Conservation (phyloP, 2,797 vertebrate species). For the Parotocinclus haroldoi region DNA sequence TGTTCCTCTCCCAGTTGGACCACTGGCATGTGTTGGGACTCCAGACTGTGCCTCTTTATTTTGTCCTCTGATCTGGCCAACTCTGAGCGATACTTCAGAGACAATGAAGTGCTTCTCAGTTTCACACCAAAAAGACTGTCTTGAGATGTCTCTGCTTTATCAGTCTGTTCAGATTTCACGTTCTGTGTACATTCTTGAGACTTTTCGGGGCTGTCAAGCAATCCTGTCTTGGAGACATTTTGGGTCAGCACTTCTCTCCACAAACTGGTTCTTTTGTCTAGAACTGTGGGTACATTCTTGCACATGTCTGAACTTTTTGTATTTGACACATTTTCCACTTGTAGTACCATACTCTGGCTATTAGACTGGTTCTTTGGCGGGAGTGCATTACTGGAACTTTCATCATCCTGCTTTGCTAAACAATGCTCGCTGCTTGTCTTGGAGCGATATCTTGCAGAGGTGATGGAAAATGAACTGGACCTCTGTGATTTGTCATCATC, state of each 20-base stretch:
- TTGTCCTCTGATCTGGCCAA: slow-evolving; percentile 57
- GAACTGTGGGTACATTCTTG: slow-evolving; percentile 11
- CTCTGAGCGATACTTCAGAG: slow-evolving; percentile 66
- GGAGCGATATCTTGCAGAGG: slow-evolving; percentile 67
- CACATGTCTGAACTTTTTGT: slow-evolving; percentile 47
- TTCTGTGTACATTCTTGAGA: slow-evolving; percentile 1
- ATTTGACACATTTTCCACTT: slow-evolving; percentile 17
- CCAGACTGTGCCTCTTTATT: slow-evolving; percentile 71
- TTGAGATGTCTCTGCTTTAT: slow-evolving; percentile 17
- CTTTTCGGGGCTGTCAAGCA: slow-evolving; percentile 8
- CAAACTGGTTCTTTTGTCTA: slow-evolving; percentile 44
- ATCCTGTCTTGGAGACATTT: slow-evolving; percentile 27
- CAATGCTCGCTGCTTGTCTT: slow-evolving; percentile 42
- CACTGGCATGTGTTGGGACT: slow-evolving; percentile 47
- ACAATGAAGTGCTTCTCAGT: slow-evolving; percentile 78
- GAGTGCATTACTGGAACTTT: background rate
- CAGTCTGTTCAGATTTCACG: slow-evolving; percentile 5
- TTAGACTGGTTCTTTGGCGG: slow-evolving; percentile 6
- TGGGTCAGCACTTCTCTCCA: slow-evolving; percentile 46
- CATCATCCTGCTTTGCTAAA: slow-evolving; percentile 24
- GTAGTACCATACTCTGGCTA: slow-evolving; percentile 13
- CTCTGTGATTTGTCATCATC: slow-evolving; percentile 31
- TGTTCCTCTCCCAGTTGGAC: slow-evolving; percentile 19
- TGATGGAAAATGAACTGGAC: slow-evolving; percentile 59
- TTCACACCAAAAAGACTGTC: slow-evolving; percentile 76